Evolutionary conservation across 2,888 invertebrate genomes (phyloP), one percentile per base, ranked within the genome.

Genomic region (Andrena hattorfiana): DNA sequence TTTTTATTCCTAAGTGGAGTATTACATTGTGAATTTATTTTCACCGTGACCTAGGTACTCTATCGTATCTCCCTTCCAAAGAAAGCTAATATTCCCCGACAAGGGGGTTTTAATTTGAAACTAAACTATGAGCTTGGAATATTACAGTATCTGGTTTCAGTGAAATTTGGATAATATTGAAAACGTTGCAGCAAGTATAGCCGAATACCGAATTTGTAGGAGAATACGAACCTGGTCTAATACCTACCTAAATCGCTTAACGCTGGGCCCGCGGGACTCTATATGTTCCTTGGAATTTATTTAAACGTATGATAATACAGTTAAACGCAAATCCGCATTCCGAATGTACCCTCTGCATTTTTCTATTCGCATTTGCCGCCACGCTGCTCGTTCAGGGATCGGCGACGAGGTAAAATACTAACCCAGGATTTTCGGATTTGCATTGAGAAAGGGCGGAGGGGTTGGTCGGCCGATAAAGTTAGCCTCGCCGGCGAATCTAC

Each of bases 401-500:
- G 56, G 28, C 8, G 64, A 3, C 1, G 20, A 26, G 60, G 32
- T 77, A 56, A 81, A 81, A 72, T 72, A 63, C 63, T 72, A 81
- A 77, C 77, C 35, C 32, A 28, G 77, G 77, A 81, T 81, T 81
- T 81, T 69, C 68, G 78, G 78, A 81, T 77, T 81, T 81, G 62
- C 81, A 77, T 78, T 16, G 63, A 4, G 26, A 60, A 81, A 73
- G 69, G 68, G 26, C 81, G 59, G 23, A 32, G 35, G 66, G 66
- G 48, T 54, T n/a, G 23, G 30, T 54, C 62, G 64, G 7, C 54
- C 66, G 72, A 79, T 82, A 79, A 79, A 79, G 74, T 73, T 60
- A 77, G 63, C 64, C 81, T 28, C 49, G 32, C n/a, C 26, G 2
- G 32, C 67, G 63, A 63, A 77, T 69, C 51, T 78, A 74, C 51